phyloP scores from a whole-genome alignment of 2,888 invertebrate genomes.

The Cephus runcator region DNA sequence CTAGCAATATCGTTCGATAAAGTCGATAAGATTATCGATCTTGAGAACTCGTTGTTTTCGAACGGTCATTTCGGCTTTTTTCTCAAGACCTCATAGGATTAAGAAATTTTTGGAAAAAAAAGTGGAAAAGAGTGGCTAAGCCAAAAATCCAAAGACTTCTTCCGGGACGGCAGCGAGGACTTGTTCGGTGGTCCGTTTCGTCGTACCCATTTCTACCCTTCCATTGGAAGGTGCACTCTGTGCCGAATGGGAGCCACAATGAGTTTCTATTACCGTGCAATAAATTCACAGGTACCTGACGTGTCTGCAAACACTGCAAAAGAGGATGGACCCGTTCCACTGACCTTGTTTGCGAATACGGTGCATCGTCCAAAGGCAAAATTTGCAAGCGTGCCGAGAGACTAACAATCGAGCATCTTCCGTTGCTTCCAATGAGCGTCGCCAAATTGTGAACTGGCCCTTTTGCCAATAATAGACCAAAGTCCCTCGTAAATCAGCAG shows the following conservation, averaged over 20 bases:
- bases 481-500: slow-evolving; percentile 46
- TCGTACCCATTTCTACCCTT: neutral
- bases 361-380: slow-evolving; percentile 19
- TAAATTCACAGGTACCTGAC: slow-evolving; percentile 7
- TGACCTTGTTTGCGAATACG: slow-evolving; percentile 45
- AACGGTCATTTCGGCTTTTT: neutral
- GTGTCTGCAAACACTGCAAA: neutral
- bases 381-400: slow-evolving; percentile 23
- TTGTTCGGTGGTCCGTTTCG: neutral
- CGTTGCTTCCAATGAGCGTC: neutral
- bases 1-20: neutral
- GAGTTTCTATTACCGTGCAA: slow-evolving; percentile 8
- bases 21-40: neutral
- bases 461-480: neutral
- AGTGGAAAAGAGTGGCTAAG: too few relatives aligned
- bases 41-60: neutral
- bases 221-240: neutral
- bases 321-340: slow-evolving; percentile 21
- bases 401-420: slow-evolving; percentile 18
- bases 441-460: neutral
- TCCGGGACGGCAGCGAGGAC: neutral
- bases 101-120: neutral
- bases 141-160: neutral
- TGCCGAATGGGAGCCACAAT: neutral
- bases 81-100: neutral